Percentiles rank a stretch among this genome's conserved stretches.
Conservation (phyloP, 2,888 invertebrate species). For the Imbricaverruca yamaguchii region DNA sequence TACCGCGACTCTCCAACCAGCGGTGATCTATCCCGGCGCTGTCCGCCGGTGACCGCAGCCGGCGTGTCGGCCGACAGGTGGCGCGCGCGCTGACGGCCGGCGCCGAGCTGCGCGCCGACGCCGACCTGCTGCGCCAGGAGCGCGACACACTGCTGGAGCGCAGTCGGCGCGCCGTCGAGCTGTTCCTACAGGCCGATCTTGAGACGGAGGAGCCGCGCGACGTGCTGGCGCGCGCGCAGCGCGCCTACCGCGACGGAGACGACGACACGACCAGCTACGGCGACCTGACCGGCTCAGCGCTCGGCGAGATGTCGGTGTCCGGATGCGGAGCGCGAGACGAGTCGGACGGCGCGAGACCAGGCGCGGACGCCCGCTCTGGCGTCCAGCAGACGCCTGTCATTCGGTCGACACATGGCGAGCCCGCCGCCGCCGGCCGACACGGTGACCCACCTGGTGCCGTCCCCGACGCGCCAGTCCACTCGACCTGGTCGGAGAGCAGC, state of each 20-base stretch:
- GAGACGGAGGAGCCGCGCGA: not conserved
- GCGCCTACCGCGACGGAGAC: not conserved
- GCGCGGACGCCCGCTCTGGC: too few species aligned
- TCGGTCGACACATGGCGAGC: too few species aligned
- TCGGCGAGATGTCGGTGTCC: not conserved
- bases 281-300: not conserved
- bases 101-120: not conserved
- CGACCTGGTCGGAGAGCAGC: too few species aligned
- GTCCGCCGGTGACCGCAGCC: not conserved
- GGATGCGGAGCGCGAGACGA: not conserved
- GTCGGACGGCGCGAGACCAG: too few species aligned
- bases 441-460: too few species aligned
- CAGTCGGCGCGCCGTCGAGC: not conserved
- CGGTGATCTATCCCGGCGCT: too few species aligned
- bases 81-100: not conserved
- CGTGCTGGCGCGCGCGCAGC: not conserved
- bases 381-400: too few species aligned
- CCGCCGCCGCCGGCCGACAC: too few species aligned
- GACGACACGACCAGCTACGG: not conserved
- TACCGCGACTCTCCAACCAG: too few species aligned
- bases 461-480: too few species aligned
- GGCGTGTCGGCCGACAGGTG: not conserved
- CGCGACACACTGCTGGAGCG: not conserved
- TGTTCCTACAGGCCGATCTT: not conserved
- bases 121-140: not conserved